phyloP scores from a whole-genome alignment of 2,888 invertebrate species.

The Polydrusus tereticollis region DNA sequence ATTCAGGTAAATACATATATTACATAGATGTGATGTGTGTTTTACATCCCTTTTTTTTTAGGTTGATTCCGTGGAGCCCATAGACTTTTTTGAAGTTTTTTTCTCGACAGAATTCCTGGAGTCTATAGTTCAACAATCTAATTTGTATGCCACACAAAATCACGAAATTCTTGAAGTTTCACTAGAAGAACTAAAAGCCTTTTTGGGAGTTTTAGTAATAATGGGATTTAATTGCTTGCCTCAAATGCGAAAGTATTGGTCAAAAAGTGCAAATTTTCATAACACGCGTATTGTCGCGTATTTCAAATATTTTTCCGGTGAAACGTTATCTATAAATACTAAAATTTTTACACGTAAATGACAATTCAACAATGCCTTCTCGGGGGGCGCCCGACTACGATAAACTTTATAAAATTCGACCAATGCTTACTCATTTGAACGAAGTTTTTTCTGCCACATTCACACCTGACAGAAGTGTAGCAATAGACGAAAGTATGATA shows the following conservation, averaged over 20 bases:
- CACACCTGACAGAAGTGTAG: constrained; percentile 23
- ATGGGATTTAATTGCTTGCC: constrained; percentile 14
- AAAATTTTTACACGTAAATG: constrained; percentile 47
- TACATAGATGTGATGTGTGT: too few relatives aligned
- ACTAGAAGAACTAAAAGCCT: constrained; percentile 22
- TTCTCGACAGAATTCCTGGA: background rate
- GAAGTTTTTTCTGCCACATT: constrained; percentile 30
- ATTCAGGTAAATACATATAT: too few relatives aligned
- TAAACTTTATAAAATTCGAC: constrained; percentile 52
- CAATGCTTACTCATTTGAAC: constrained; percentile 36
- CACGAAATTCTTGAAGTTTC: constrained; percentile 10
- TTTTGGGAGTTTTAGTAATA: constrained; percentile 18
- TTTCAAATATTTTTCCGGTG: constrained; percentile 8
- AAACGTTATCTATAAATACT: constrained; percentile 49
- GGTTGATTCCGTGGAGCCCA: too few relatives aligned
- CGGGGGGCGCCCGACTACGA: constrained; percentile 42
- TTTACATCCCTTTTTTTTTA: too few relatives aligned
- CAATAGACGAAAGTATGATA: constrained; percentile 44
- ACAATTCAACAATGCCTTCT: constrained; percentile 44
- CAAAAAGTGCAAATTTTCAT: constrained; percentile 17
- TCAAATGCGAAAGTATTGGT: constrained; percentile 6
- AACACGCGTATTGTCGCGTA: background rate
- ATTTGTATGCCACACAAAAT: constrained; percentile 17
- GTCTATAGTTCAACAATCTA: background rate
- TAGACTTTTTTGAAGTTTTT: background rate